Evolutionary conservation across 2,797 vertebrate species (phyloP).

Genomic region (Sebastolobus altivelis): DNA sequence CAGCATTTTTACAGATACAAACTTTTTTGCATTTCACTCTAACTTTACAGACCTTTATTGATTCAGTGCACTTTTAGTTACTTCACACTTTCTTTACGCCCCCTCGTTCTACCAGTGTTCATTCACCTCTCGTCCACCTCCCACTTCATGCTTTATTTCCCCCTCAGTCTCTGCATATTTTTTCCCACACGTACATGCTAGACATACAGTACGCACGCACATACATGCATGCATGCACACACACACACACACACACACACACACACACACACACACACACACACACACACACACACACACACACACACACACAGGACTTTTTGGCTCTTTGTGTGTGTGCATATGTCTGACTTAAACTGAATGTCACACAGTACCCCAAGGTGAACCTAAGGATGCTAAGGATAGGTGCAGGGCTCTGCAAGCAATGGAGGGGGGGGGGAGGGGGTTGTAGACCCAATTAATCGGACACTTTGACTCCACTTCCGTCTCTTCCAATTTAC

Average conservation of each 20-base stretch:
- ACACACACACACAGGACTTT: not conserved
- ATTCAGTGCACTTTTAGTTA: conserved; percentile 62
- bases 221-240: not conserved
- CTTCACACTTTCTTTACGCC: conserved; percentile 63
- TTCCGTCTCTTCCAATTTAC: conserved; percentile 95
- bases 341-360: conserved; percentile 29
- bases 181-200: conserved; percentile 23
- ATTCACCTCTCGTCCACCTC: conserved; percentile 60
- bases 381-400: conserved; percentile 55
- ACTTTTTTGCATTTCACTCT: conserved; percentile 47
- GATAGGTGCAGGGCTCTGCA: conserved; percentile 23
- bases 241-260: not conserved
- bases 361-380: conserved; percentile 46
- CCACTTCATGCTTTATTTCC: conserved; percentile 43
- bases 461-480: conserved; percentile 93
- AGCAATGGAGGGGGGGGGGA: conserved; percentile 80
- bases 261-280: not conserved
- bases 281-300: not conserved
- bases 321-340: not conserved
- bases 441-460: conserved; percentile 90
- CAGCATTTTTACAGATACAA: conserved; percentile 43
- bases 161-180: conserved; percentile 30
- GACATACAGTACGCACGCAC: conserved; percentile 8
- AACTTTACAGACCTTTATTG: conserved; percentile 64
- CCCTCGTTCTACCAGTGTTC: conserved; percentile 61